A percentile compares a stretch with the other conserved stretches of the same genome.
phyloP scores from a whole-genome alignment of 1,140 invertebrate genomes.

The Listronotus bonariensis region DNA sequence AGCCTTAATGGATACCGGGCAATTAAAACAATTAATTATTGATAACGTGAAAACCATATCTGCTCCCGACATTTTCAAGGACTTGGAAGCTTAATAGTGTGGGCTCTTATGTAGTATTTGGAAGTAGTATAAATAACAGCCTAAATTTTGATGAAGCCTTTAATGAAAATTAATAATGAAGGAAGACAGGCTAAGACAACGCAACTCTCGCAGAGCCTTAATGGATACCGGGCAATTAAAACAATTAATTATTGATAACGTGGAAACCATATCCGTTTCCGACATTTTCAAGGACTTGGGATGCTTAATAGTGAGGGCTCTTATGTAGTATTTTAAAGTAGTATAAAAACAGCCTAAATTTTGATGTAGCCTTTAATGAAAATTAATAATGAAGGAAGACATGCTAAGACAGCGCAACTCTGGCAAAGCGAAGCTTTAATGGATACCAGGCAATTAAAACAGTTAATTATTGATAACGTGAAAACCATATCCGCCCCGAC shows the following conservation, averaged over 20 bases:
- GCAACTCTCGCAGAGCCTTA: background rate
- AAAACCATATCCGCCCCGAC: constrained; percentile 13
- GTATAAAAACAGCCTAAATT: constrained; percentile 21
- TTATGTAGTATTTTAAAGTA: too few species aligned
- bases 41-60: constrained; percentile 27
- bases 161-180: constrained; percentile 35
- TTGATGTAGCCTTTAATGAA: constrained; percentile 26
- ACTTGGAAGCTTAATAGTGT: background rate
- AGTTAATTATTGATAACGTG: constrained; percentile 27
- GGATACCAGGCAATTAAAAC: constrained; percentile 27
- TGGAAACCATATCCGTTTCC: constrained; percentile 16
- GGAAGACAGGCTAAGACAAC: constrained; percentile 21
- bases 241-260: constrained; percentile 32
- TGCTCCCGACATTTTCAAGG: constrained; percentile 5
- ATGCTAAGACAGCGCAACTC: constrained; percentile 10
- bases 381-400: constrained; percentile 28
- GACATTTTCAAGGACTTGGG: constrained; percentile 1
- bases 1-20: constrained; percentile 23
- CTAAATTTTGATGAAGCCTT: constrained; percentile 19
- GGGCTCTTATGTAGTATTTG: background rate
- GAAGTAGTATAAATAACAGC: constrained; percentile 32
- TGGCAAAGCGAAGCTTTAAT: constrained; percentile 10
- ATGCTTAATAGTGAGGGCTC: background rate
- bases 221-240: constrained; percentile 31
- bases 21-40: constrained; percentile 34